Conservation (phyloP, 2,888 invertebrate species). For the Drosophila antonietae region DNA sequence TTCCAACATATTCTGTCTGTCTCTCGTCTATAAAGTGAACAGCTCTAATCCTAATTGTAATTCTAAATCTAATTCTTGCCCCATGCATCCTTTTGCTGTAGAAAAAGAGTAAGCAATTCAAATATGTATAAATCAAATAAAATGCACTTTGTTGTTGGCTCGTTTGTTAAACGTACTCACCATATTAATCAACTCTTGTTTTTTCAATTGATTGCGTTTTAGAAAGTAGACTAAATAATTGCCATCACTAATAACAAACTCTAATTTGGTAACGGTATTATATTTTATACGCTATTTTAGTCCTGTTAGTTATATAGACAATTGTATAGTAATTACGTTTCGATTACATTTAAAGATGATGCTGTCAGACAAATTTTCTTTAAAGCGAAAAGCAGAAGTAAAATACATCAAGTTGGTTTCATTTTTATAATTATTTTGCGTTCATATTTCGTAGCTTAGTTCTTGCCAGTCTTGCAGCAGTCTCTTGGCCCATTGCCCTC, state of each 20-base stretch:
- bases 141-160: constrained; percentile 66
- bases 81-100: constrained; percentile 36
- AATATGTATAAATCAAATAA: constrained; percentile 61
- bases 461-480: constrained; percentile 43
- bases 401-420: constrained; percentile 33
- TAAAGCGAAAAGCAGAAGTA: constrained; percentile 36
- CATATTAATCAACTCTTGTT: constrained; percentile 43
- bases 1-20: constrained; percentile 15
- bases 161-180: constrained; percentile 58
- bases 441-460: neutral
- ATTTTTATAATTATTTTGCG: constrained; percentile 17
- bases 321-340: constrained; percentile 42
- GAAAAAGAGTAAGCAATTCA: constrained; percentile 42
- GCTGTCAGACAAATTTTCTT: constrained; percentile 37
- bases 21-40: constrained; percentile 16
- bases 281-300: constrained; percentile 21
- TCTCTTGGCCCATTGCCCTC: constrained; percentile 10
- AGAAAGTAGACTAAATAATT: constrained; percentile 46
- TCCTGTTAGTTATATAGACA: constrained; percentile 41
- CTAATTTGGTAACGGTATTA: constrained; percentile 73
- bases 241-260: constrained; percentile 55
- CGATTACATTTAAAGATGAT: constrained; percentile 56
- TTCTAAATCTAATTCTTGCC: constrained; percentile 42
- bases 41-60: neutral
- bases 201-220: constrained; percentile 32